phyloP scores from a whole-genome alignment of 2,888 invertebrate genomes.

The Kryphioiulus occultus region DNA sequence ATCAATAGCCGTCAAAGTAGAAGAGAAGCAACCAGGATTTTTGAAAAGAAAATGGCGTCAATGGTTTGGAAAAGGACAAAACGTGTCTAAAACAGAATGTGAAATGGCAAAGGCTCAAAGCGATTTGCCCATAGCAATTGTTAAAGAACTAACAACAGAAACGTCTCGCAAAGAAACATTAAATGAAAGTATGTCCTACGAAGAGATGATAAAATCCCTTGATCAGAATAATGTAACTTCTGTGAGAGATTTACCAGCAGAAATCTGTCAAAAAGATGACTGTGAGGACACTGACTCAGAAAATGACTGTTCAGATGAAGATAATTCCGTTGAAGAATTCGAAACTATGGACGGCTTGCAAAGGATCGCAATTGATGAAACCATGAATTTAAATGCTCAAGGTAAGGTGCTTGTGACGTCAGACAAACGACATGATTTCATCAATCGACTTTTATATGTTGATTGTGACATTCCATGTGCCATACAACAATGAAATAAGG shows the following conservation, averaged over 20 bases:
- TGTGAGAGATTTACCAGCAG: neutral
- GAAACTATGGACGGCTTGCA: neutral
- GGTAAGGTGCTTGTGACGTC: neutral
- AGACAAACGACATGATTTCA: neutral
- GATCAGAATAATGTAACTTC: neutral
- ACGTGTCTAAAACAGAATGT: neutral
- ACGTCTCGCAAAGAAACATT: neutral
- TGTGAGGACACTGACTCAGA: neutral
- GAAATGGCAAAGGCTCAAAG: neutral
- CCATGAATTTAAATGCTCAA: too few relatives aligned
- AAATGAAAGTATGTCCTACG: neutral
- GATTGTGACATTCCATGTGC: too few relatives aligned
- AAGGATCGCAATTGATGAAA: too few relatives aligned
- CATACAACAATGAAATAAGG: too few relatives aligned
- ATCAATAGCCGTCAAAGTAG: neutral
- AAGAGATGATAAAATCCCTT: neutral
- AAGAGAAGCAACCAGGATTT: neutral
- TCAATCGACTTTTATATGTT: too few relatives aligned
- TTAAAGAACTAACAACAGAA: neutral
- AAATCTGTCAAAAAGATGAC: neutral
- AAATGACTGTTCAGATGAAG: neutral
- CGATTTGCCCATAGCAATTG: neutral
- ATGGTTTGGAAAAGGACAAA: neutral
- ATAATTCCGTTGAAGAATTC: conserved; percentile 1
- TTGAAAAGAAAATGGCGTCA: neutral